Base-by-base conservation (phyloP, 1,140 invertebrate species). In the Chymomyza costata region DNA sequence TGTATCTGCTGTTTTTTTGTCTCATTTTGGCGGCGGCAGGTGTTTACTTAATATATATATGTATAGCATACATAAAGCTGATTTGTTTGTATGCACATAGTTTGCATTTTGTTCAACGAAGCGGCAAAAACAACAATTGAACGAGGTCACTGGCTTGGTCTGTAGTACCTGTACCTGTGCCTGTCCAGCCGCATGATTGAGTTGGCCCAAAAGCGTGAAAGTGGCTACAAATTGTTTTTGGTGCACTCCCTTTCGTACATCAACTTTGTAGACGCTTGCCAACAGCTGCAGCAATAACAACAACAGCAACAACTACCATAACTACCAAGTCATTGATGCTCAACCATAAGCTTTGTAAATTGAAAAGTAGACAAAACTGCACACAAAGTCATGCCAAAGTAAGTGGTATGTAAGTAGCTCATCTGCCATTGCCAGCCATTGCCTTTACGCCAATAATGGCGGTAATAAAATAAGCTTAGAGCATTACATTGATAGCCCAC, bases 391-490 rank as follows among this genome's bases (percentile, higher is more conserved):
- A 3, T 6, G 30, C 15, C 30, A 31, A 34, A 28, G 32, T 32
- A 15, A 39, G 19, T 21, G 31, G 11, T 10, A 34, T 19, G 48
- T 53, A 51, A 57, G 58, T 35, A 45, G 47, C 56, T 47, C 52
- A 38, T 64, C 57, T 32, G 44, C n/a, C n/a, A n/a, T n/a, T n/a
- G n/a, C n/a, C n/a, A n/a, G n/a, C n/a, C n/a, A n/a, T n/a, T n/a
- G n/a, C n/a, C n/a, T n/a, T n/a, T 47, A 34, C 44, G 55, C 63
- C 48, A 58, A 58, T 78, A 78, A 82, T 82, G 64, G 48, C 40
- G 34, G 32, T 68, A 64, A 82, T 82, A 82, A 82, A 82, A 70
- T 65, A 46, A 78, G 76, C 76, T 82, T 82, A 76, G 62, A 61
- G 56, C 63, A 63, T 78, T 78, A 78, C 58, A 55, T 58, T 55